These are phyloP conservation scores for Ancistrus triradiatus DNA, from an alignment of 2,113 vertebrate genomes.

Conservation along the genomic window DNA sequence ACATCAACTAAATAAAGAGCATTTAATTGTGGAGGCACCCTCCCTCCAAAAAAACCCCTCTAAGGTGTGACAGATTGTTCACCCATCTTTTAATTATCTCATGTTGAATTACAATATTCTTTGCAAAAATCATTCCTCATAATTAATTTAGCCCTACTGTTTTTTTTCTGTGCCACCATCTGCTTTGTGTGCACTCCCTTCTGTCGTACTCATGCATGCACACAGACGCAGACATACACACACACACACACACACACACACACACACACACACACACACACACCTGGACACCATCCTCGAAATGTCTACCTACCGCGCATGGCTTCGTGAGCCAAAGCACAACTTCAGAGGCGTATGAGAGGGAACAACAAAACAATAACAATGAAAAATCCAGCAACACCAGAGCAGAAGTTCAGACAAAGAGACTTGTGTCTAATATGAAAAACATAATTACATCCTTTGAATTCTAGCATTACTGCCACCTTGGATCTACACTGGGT, in stretches of 20 bases:
- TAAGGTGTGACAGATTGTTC: slow-evolving; percentile 19
- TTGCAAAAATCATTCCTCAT: slow-evolving; percentile 34
- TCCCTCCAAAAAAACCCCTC: no score
- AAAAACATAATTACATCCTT: slow-evolving; percentile 38
- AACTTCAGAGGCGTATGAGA: background rate
- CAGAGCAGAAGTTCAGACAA: slow-evolving; percentile 31
- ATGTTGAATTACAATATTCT: slow-evolving; percentile 33
- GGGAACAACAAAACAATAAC: background rate
- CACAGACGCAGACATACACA: no score
- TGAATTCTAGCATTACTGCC: slow-evolving; percentile 38
- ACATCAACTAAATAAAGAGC: no score
- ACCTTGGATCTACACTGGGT: slow-evolving; percentile 28
- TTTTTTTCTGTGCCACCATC: slow-evolving; percentile 9
- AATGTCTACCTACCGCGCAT: slow-evolving; percentile 4
- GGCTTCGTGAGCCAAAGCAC: background rate
- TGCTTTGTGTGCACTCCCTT: slow-evolving; percentile 27
- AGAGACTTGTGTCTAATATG: slow-evolving; percentile 33
- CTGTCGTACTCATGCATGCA: background rate
- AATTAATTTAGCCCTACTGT: slow-evolving; percentile 35
- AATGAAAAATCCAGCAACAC: slow-evolving; percentile 7
- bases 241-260: background rate
- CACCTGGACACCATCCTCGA: background rate
- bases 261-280: background rate
- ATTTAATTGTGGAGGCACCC: no score
- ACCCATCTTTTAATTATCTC: slow-evolving; percentile 36